Evolutionary conservation across 2,888 invertebrate genomes (phyloP), one percentile per base, ranked within the genome.

Genomic region (Atrina japonica): DNA sequence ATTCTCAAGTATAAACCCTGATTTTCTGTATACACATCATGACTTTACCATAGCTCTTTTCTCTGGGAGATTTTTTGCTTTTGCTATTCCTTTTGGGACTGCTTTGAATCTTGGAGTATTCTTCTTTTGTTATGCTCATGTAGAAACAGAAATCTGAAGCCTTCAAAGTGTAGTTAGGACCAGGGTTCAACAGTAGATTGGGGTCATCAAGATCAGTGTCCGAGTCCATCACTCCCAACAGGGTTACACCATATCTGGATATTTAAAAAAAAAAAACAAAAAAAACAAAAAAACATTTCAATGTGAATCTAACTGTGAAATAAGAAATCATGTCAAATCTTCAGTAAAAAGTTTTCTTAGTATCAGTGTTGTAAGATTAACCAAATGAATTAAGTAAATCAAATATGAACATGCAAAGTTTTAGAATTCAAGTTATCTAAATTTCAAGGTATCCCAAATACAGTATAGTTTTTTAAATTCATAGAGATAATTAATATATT

Each of bases 41-140:
- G 14, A 64, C 79, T 49, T 35, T 69, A 85, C 86, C 83, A 69
- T 84, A 75, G 61, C 82, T 84, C 60, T 80, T 78, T 21, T 76
- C 68, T 47, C 76, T 70, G 21, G 43, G 66, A 21, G 77, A 73
- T 18, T 75, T 73, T 27, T 27, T 55, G 18, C 75, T 70, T 23
- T 50, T n/a, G n/a, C 25, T 25, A n/a, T 18, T 49, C 27, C 56
- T 25, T 35, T 55, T 53, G 16, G 21, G 29, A n/a, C 27, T 25
- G 0, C 83, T 79, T 53, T 76, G 77, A 69, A 83, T 87, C 65
- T 81, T 83, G 16, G 97, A 97, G 90, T 98, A 97, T 91, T 98
- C 98, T 91, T 98, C 98, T 90, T 98, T 97, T 29, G 97, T 97
- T 81, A 98, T 97, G 92, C 97, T 97, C 96, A 98, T 96, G 91